Evolutionary conservation across 2,113 vertebrate species (phyloP).

Genomic region (Larimichthys crocea): DNA sequence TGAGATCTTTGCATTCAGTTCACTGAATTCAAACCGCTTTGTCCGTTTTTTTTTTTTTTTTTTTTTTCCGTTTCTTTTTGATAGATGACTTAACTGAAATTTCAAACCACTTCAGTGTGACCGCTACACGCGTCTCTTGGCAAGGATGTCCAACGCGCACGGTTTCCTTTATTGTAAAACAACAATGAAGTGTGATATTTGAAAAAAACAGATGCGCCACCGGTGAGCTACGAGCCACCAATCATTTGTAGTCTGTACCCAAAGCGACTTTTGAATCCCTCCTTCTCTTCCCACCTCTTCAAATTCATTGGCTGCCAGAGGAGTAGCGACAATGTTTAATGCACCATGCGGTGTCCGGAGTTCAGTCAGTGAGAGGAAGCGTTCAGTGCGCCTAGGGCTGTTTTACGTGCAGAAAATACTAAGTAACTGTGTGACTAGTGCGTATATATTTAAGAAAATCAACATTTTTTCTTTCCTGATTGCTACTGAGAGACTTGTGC

Average conservation of each 20-base stretch:
- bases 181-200: constrained; percentile 77
- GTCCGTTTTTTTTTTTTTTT: background rate
- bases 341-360: constrained; percentile 95
- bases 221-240: constrained; percentile 75
- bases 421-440: constrained; percentile 37
- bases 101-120: constrained; percentile 27
- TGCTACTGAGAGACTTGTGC: constrained; percentile 37
- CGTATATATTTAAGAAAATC: constrained; percentile 27
- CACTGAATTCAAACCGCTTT: background rate
- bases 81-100: constrained; percentile 50
- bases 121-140: background rate
- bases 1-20: background rate
- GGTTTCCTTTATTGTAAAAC: constrained; percentile 67
- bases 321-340: constrained; percentile 97
- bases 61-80: background rate
- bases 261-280: constrained; percentile 73
- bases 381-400: constrained; percentile 61
- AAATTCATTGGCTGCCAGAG: constrained; percentile 90
- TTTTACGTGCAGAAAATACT: constrained; percentile 68
- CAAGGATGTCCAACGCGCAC: constrained; percentile 48
- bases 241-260: constrained; percentile 78
- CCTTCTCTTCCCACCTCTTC: constrained; percentile 75
- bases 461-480: constrained; percentile 1
- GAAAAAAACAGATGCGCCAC: constrained; percentile 72
- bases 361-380: constrained; percentile 89